Evolutionary conservation across 2,113 vertebrate genomes (phyloP).

Genomic region (Phalacrocorax aristotelis): DNA sequence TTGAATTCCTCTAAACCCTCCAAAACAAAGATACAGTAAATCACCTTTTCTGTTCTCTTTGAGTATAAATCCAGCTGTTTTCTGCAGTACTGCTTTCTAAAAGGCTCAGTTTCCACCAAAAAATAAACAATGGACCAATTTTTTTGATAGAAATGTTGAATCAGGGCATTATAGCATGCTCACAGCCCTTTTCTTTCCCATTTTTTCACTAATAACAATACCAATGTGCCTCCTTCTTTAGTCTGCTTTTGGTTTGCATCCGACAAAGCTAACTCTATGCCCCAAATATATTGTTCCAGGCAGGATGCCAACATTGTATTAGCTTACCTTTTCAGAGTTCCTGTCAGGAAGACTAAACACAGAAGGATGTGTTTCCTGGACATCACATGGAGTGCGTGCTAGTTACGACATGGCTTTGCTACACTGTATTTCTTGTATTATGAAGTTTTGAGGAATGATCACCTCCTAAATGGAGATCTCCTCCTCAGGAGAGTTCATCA

Average conservation of each 20-base stretch:
- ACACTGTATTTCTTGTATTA: neutral
- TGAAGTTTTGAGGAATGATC: neutral
- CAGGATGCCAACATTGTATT: neutral
- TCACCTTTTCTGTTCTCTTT: neutral
- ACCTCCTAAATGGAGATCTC: neutral
- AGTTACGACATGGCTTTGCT: neutral
- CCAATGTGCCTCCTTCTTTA: neutral
- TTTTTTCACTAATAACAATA: neutral
- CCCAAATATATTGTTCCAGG: neutral
- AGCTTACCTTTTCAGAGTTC: neutral
- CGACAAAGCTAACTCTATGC: neutral
- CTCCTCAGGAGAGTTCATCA: neutral
- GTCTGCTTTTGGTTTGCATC: neutral
- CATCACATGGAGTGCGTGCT: neutral
- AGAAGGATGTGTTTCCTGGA: neutral
- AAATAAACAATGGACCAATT: neutral
- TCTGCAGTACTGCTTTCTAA: neutral
- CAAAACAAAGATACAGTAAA: constrained; percentile 59
- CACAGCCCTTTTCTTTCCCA: neutral
- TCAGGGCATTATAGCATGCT: neutral
- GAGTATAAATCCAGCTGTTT: constrained; percentile 18
- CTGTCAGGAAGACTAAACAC: neutral
- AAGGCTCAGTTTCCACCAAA: neutral
- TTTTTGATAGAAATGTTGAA: neutral
- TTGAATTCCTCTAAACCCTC: constrained; percentile 18